phyloP scores from a whole-genome alignment of 2,113 vertebrate species.

The Eudorcas thomsonii region DNA sequence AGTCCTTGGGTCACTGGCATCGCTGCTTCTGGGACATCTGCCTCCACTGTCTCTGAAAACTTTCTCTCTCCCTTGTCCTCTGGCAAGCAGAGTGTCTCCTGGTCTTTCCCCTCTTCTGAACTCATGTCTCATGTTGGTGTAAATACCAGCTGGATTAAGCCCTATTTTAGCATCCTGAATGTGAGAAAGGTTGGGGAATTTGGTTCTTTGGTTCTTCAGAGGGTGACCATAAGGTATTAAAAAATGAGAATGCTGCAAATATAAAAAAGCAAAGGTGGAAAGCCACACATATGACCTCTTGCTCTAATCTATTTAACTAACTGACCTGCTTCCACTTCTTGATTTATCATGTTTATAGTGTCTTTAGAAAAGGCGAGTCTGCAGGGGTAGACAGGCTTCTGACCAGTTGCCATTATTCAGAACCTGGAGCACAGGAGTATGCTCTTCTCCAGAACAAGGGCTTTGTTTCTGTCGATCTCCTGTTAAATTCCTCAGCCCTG shows the following conservation, averaged over 20 bases:
- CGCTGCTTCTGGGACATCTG: rapidly evolving
- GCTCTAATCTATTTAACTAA: not conserved
- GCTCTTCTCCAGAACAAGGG: not conserved
- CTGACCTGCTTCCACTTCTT: not conserved
- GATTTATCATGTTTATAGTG: not conserved
- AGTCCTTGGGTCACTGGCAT: not conserved
- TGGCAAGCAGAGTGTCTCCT: not conserved
- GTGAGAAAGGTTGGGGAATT: not conserved
- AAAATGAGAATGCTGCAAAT: not conserved
- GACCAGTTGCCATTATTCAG: no score
- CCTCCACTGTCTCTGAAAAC: not conserved
- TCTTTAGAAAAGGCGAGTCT: not conserved
- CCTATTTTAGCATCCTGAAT: not conserved
- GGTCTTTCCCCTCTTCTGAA: not conserved
- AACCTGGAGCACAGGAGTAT: rapidly evolving
- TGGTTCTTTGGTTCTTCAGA: not conserved
- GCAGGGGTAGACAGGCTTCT: not conserved
- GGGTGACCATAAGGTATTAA: not conserved
- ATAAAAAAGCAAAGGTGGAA: not conserved
- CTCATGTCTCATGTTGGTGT: not conserved
- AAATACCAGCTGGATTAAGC: not conserved
- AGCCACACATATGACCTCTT: not conserved
- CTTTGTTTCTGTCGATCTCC: not conserved
- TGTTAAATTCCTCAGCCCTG: not conserved
- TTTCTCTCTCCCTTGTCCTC: not conserved